Evolutionary conservation across 2,113 vertebrate genomes (phyloP).

Genomic region (Rutilus rutilus): DNA sequence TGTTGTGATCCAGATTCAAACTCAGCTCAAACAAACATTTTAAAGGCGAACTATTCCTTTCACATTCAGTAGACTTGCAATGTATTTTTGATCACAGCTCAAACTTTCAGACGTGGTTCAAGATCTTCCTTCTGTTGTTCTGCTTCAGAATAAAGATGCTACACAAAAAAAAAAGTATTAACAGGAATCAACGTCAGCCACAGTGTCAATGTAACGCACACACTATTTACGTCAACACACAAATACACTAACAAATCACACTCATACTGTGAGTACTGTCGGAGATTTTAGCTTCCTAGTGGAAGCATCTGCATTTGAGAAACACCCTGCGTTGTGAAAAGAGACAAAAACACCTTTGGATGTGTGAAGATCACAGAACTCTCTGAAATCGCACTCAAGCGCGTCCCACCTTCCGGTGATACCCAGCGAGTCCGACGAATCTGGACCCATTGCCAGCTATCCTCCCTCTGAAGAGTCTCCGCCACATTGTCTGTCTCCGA

Average conservation of each 20-base stretch:
- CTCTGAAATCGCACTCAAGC: conserved; percentile 10
- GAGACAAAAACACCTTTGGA: conserved; percentile 17
- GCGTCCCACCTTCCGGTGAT: not conserved
- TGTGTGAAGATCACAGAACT: conserved; percentile 45
- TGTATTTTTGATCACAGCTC: not conserved
- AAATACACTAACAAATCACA: conserved; percentile 1
- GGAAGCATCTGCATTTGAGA: conserved; percentile 34
- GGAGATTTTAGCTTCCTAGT: conserved; percentile 28
- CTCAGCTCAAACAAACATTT: not conserved
- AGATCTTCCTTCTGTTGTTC: not conserved
- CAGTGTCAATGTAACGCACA: not conserved
- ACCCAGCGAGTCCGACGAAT: not conserved
- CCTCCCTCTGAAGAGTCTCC: not conserved
- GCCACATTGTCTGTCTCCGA: not conserved
- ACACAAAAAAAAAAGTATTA: not conserved
- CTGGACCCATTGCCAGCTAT: not conserved
- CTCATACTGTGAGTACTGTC: not conserved
- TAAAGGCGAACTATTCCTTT: not conserved
- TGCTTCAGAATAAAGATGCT: not conserved
- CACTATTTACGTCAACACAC: not conserved
- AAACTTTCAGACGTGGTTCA: not conserved
- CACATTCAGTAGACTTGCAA: not conserved
- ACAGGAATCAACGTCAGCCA: not conserved
- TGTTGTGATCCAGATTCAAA: not conserved
- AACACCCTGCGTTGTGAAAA: conserved; percentile 25